Conservation (phyloP, 2,113 vertebrate genomes). For the Nesoenas mayeri region DNA sequence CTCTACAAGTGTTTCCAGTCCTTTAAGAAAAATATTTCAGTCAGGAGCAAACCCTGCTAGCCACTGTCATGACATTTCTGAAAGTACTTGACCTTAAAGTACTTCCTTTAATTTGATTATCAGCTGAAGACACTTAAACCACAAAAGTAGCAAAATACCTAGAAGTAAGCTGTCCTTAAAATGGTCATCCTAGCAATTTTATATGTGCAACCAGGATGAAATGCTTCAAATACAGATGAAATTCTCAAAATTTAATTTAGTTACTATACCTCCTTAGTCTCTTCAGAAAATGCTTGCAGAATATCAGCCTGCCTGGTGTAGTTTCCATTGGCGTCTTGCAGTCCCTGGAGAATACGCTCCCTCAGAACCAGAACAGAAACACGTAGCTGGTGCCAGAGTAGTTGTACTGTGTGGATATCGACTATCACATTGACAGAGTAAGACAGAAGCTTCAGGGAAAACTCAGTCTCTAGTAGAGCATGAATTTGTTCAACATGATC, state of each 20-base stretch:
- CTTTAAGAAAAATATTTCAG: neutral
- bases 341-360: conserved; percentile 96
- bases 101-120: neutral
- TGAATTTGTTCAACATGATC: conserved; percentile 99
- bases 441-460: conserved; percentile 96
- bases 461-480: conserved; percentile 95
- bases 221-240: neutral
- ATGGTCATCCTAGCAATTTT: neutral
- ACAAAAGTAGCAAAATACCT: neutral
- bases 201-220: neutral
- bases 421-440: conserved; percentile 98
- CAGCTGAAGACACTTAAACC: neutral
- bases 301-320: conserved; percentile 96
- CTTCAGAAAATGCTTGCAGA: conserved; percentile 94
- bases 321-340: conserved; percentile 98
- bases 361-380: conserved; percentile 96
- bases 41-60: neutral
- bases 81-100: neutral
- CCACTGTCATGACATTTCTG: neutral
- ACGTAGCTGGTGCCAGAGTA: conserved; percentile 98
- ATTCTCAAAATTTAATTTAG: neutral
- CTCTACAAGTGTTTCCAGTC: neutral
- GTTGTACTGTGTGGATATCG: conserved; percentile 92
- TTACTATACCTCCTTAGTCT: conserved; percentile 87
- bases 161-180: neutral